These are phyloP conservation scores for Hesperia comma DNA, from an alignment of 2,888 invertebrate species.

Conservation along the genomic window DNA sequence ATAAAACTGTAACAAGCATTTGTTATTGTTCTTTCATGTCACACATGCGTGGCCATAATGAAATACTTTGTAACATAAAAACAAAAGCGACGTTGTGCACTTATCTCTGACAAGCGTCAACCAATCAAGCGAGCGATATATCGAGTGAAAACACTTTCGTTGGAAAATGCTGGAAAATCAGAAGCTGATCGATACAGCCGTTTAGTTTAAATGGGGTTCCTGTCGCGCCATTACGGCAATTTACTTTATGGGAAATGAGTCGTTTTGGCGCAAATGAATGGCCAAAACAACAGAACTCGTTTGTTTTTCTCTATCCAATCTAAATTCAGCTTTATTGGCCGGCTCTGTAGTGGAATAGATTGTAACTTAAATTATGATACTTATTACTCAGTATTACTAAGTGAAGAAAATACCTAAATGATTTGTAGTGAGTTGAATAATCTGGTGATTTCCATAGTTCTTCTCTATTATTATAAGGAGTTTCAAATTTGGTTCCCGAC, in stretches of 20 bases:
- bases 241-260: slow-evolving; percentile 13
- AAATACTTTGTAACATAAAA: slow-evolving; percentile 3
- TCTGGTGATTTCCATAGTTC: too few relatives aligned
- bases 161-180: slow-evolving; percentile 44
- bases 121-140: slow-evolving; percentile 11
- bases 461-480: too few relatives aligned
- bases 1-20: background rate
- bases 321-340: too few relatives aligned
- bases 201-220: slow-evolving; percentile 35
- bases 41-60: background rate
- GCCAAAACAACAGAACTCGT: too few relatives aligned
- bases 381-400: too few relatives aligned
- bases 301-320: background rate
- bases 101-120: slow-evolving; percentile 14
- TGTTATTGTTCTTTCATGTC: background rate
- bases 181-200: slow-evolving; percentile 33
- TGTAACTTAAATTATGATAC: too few relatives aligned
- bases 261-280: background rate
- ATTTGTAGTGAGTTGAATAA: too few relatives aligned
- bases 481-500: too few relatives aligned
- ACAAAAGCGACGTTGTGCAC: background rate
- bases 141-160: slow-evolving; percentile 16
- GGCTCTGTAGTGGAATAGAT: too few relatives aligned
- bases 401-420: too few relatives aligned
- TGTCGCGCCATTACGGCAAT: slow-evolving; percentile 27